A percentile compares a stretch with the other conserved stretches of the same genome.
These are phyloP conservation scores for Aphodius granarius DNA, from an alignment of 2,888 invertebrate genomes.

Conservation along the genomic window DNA sequence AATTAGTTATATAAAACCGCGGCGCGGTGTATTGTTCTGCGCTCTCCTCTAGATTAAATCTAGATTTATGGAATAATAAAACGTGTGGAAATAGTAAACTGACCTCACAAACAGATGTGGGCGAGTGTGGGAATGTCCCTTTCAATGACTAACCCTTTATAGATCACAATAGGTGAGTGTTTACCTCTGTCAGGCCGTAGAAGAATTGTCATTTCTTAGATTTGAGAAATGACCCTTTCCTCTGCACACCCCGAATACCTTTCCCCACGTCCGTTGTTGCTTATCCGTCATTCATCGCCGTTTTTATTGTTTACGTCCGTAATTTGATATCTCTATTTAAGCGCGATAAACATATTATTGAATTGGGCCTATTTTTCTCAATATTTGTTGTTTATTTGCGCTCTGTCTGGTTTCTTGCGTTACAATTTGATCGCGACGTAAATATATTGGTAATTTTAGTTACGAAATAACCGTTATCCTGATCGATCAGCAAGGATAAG, in stretches of 20 bases:
- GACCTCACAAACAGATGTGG: slow-evolving; percentile 35
- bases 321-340: not conserved
- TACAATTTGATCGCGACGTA: not conserved
- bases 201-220: slow-evolving; percentile 20
- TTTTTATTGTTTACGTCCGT: not conserved
- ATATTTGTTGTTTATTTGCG: not conserved
- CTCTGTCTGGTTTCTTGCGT: not conserved
- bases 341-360: not conserved
- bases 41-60: slow-evolving; percentile 19
- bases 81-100: slow-evolving; percentile 27
- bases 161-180: slow-evolving; percentile 25
- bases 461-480: slow-evolving; percentile 1
- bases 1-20: not conserved
- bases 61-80: slow-evolving; percentile 28
- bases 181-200: slow-evolving; percentile 17
- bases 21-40: not conserved
- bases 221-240: slow-evolving; percentile 17
- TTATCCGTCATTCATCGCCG: not conserved
- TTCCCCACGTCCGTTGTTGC: not conserved
- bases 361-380: not conserved
- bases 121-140: slow-evolving; percentile 36
- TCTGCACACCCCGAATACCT: not conserved
- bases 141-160: slow-evolving; percentile 33
- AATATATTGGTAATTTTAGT: not conserved
- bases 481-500: slow-evolving; percentile 15